Percentiles rank a stretch among this genome's conserved stretches.
These are phyloP conservation scores for Allophyes oxyacanthae DNA, from an alignment of 2,888 invertebrate genomes.

Conservation along the genomic window DNA sequence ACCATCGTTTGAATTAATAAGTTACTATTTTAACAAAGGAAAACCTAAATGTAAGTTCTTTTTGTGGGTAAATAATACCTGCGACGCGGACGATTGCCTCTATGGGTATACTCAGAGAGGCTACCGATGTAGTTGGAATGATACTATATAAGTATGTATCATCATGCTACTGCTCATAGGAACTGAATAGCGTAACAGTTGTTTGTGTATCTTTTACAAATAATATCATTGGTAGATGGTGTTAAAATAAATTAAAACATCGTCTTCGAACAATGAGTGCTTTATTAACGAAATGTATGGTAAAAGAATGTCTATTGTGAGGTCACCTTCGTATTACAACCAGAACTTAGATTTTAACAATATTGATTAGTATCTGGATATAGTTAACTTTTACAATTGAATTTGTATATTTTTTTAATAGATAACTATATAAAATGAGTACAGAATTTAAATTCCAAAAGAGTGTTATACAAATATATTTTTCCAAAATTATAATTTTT, in stretches of 20 bases:
- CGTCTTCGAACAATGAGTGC: slow-evolving; percentile 86
- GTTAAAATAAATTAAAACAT: slow-evolving; percentile 16
- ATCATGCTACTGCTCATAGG: too few relatives aligned
- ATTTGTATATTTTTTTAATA: slow-evolving; percentile 44
- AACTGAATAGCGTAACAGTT: too few relatives aligned
- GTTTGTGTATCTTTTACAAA: too few relatives aligned
- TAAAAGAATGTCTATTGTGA: slow-evolving; percentile 83
- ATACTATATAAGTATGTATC: too few relatives aligned
- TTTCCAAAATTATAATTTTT: slow-evolving; percentile 66
- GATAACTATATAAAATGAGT: slow-evolving; percentile 68
- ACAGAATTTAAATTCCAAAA: slow-evolving; percentile 64
- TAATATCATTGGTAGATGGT: slow-evolving; percentile 62
- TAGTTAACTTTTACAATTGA: slow-evolving; percentile 49
- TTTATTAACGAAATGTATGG: slow-evolving; percentile 88
- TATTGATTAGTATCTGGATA: slow-evolving; percentile 54
- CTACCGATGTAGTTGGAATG: too few relatives aligned
- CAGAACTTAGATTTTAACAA: slow-evolving; percentile 69
- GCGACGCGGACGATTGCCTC: too few relatives aligned
- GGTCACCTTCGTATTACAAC: slow-evolving; percentile 81
- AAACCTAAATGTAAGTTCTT: too few relatives aligned
- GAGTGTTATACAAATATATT: slow-evolving; percentile 61
- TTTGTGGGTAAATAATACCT: too few relatives aligned
- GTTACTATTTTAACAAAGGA: too few relatives aligned
- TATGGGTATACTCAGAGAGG: too few relatives aligned
- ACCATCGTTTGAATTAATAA: too few relatives aligned